Conservation (phyloP, 2,797 vertebrate species). For the Dallia pectoralis region DNA sequence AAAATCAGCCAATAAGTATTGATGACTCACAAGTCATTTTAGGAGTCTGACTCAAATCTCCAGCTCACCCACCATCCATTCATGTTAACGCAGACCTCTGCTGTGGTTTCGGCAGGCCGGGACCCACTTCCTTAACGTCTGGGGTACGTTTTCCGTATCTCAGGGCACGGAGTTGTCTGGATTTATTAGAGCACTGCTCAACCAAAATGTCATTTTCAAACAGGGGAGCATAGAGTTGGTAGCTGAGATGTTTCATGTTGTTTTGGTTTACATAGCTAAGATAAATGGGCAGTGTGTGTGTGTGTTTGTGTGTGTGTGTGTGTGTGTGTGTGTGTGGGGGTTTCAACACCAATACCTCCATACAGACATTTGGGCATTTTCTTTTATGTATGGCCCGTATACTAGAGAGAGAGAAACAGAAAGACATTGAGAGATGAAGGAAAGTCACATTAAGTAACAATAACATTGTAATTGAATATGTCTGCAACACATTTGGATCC, state of each 20-base stretch:
- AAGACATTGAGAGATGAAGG: constrained; percentile 52
- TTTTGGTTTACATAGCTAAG: constrained; percentile 56
- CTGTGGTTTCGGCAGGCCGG: constrained; percentile 63
- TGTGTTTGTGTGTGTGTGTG: not conserved
- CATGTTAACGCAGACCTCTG: constrained; percentile 67
- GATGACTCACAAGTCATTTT: constrained; percentile 56
- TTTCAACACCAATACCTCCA: constrained; percentile 68
- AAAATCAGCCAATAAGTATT: constrained; percentile 55
- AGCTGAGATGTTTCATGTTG: constrained; percentile 23
- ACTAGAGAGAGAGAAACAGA: constrained; percentile 52
- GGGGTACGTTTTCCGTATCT: constrained; percentile 65
- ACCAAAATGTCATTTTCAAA: constrained; percentile 73
- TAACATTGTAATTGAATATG: constrained; percentile 65
- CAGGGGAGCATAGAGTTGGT: constrained; percentile 32
- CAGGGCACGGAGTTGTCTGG: constrained; percentile 60
- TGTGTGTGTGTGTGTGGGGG: not conserved
- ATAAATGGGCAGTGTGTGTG: constrained; percentile 47
- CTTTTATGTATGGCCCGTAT: constrained; percentile 69
- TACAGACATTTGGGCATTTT: constrained; percentile 61
- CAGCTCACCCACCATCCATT: constrained; percentile 44
- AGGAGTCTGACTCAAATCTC: constrained; percentile 41
- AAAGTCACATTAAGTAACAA: constrained; percentile 67
- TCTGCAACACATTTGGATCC: constrained; percentile 58
- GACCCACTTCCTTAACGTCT: constrained; percentile 61
- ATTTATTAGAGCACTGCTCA: constrained; percentile 69